Conservation (phyloP, 2,797 vertebrate genomes). For the Silurus lanzhouensis region DNA sequence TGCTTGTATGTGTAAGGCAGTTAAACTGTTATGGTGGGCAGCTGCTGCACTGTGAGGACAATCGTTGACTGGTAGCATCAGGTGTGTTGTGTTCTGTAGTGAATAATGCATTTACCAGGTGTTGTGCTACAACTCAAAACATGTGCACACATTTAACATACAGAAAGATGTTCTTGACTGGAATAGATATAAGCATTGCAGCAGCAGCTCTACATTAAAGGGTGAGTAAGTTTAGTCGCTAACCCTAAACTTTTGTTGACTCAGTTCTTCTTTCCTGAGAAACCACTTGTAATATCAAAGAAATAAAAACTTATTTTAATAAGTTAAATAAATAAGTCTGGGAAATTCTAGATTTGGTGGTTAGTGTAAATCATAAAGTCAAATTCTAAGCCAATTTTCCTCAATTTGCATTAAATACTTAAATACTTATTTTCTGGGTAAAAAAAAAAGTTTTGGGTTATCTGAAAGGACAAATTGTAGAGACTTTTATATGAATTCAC, state of each 20-base stretch:
- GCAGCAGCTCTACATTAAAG: not conserved
- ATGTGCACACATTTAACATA: not conserved
- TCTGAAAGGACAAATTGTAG: not conserved
- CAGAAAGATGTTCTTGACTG: not conserved
- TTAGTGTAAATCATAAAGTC: not conserved
- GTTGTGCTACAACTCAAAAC: not conserved
- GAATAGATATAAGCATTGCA: not conserved
- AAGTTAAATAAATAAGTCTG: not conserved
- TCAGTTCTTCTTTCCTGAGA: constrained; percentile 9
- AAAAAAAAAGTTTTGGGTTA: not conserved
- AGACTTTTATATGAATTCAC: not conserved
- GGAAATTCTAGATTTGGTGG: not conserved
- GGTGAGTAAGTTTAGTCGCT: not conserved
- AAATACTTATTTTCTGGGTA: too few species aligned
- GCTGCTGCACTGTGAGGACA: not conserved
- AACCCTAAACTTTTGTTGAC: not conserved
- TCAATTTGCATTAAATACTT: not conserved
- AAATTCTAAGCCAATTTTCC: not conserved
- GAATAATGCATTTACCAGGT: constrained; percentile 20
- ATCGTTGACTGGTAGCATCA: constrained; percentile 20
- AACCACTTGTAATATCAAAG: not conserved
- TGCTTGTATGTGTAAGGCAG: not conserved
- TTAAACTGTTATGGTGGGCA: not conserved
- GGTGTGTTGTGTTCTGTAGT: constrained; percentile 25
- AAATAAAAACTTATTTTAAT: not conserved